Base-by-base conservation (phyloP, 2,797 vertebrate species). In the Pyrocephalus nanus region DNA sequence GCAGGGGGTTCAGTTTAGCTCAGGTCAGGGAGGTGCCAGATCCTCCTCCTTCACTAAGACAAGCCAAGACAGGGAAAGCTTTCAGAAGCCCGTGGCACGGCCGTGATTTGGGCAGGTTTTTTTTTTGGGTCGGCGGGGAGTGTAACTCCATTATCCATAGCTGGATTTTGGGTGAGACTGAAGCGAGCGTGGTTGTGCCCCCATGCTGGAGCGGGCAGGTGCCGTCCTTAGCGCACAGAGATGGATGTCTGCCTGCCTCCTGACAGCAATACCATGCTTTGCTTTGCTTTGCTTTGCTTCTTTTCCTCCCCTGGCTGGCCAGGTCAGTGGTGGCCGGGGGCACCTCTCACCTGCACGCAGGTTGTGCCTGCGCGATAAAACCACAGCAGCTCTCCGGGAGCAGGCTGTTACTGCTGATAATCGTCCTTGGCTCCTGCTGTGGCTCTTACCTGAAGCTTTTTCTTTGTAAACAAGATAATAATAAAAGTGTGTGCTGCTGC, bases 181-280 rank as follows among this genome's bases (percentile, higher is more conserved):
- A 26, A 55, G 65, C 0, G 0, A 9, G 42, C 1, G 15, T 32
- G 55, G 0, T 26, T 54, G 26, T 54, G 29, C 5, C 29, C 27
- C 61, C 1, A 2, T 0, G 0, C 27, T 57, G 0, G 5, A n/a
- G 65, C 8, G 36, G 34, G 43, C 38, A 40, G 48, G 25, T 22
- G 15, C 73, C 1, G 1, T 79, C 36, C 51, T 55, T 58, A 32
- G 36, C 40, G 18, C 40, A 18, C 4, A 3, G 73, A 53, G 60
- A 8, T 32, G 42, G 51, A 6, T 38, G 47, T 11, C 17, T 14
- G 4, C 19, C 23, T 14, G 4, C 23, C 23, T 77, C 45, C 57
- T 20, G 26, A 6, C n/a, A 23, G 65, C 0, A 4, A 40, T 3
- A 13, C n/a, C 4, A 0, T 1, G 8, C 45, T 48, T 45, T 34